phyloP scores from a whole-genome alignment of 2,797 vertebrate genomes.

The Sebastes itinus region DNA sequence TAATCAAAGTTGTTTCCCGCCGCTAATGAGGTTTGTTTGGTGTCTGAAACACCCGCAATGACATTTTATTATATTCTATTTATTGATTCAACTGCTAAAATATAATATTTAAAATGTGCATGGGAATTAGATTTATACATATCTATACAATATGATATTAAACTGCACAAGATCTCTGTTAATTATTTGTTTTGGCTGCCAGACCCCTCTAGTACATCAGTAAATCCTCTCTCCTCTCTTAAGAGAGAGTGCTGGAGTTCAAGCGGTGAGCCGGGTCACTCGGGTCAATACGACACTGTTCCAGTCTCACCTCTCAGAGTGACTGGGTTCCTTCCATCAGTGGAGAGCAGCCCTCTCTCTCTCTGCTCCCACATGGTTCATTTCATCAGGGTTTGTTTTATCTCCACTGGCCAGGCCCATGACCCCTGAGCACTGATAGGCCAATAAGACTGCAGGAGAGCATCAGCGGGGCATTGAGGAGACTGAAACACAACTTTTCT shows the following conservation, averaged over 20 bases:
- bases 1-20: not conserved
- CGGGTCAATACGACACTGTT: constrained; percentile 66
- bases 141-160: not conserved
- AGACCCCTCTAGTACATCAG: not conserved
- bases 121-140: not conserved
- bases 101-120: not conserved
- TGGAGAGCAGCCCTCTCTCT: constrained; percentile 60
- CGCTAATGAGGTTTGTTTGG: not conserved
- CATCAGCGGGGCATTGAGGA: constrained; percentile 57
- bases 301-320: constrained; percentile 73
- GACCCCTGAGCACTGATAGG: constrained; percentile 76
- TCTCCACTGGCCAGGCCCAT: constrained; percentile 80
- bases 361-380: constrained; percentile 72
- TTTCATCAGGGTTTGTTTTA: constrained; percentile 81
- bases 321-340: constrained; percentile 70
- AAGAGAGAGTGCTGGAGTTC: constrained; percentile 43
- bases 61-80: not conserved
- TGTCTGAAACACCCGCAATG: not conserved
- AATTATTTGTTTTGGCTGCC: not conserved
- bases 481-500: constrained; percentile 53
- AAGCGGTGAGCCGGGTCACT: constrained; percentile 60
- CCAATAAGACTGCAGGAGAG: constrained; percentile 64
- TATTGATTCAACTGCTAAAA: not conserved
- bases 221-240: constrained; percentile 6
- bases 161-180: not conserved